Base-by-base conservation (phyloP, 37 sponge, comb jelly and placozoan species). In the Halisarca cf. caerulea region DNA sequence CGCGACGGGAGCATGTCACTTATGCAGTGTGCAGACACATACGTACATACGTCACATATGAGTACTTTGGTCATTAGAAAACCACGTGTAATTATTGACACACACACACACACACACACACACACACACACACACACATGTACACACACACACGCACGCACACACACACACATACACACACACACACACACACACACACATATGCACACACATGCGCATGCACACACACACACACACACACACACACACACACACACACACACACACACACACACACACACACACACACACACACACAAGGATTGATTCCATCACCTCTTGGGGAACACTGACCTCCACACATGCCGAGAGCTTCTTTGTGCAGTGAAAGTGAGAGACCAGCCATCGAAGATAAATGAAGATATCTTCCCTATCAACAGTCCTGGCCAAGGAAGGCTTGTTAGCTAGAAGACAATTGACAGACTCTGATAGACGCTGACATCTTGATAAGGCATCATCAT, bases 371-470 rank as follows among this genome's bases (percentile, higher is more conserved):
- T 83, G 82, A 34, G 38, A 73, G 28, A 87, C 86, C 30, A 84
- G 32, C 89, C 89, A 90, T 8, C 73, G 79, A n/a, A 93, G 79
- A 42, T 90, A 90, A 32, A 87, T 84, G 33, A 66, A 3, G 2
- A 93, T 80, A 84, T 93, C 90, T n/a, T 90, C 88, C 45, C 25
- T 47, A 11, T 59, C 45, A 23, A 93, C 59, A 11, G 81, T 66
- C 3, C 58, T 14, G 25, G 41, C 62, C 21, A 82, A 80, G 2
- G 70, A 34, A 14, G 82, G 68, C 40, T 85, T 79, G 17, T 58
- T 79, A 28, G 87, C 89, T 4, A 89, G 47, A 32, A 77, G 36
- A 37, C 28, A 44, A 32, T 82, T 81, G 3, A 23, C 3, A 25
- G 84, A 69, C n/a, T 14, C 59, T 17, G 87, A 59, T 27, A 93